Conservation (phyloP, 2,888 invertebrate species). For the Muscina levida region DNA sequence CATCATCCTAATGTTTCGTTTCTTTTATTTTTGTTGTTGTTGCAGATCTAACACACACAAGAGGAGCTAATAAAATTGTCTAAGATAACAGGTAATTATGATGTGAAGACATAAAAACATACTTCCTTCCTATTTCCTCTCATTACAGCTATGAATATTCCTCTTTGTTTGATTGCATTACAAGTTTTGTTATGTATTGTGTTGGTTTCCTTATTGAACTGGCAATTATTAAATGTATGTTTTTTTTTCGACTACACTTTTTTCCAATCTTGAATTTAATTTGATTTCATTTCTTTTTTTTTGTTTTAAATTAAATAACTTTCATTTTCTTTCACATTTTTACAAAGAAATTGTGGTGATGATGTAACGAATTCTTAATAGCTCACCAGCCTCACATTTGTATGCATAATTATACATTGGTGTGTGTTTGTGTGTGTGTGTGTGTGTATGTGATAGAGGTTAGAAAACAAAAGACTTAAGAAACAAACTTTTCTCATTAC, state of each 20-base stretch:
- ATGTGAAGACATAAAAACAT: constrained; percentile 23
- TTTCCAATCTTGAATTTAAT: background rate
- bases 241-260: background rate
- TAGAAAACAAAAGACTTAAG: constrained; percentile 37
- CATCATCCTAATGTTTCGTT: constrained; percentile 10
- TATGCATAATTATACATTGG: background rate
- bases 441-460: too few species aligned
- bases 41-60: constrained; percentile 49
- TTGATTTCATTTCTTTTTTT: constrained; percentile 9
- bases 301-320: constrained; percentile 17
- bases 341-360: constrained; percentile 23
- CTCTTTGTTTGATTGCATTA: constrained; percentile 19
- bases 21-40: constrained; percentile 41
- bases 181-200: constrained; percentile 2
- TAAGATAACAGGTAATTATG: constrained; percentile 50
- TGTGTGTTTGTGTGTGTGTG: background rate
- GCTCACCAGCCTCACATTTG: too few species aligned
- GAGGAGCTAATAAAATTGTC: constrained; percentile 36
- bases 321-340: constrained; percentile 39
- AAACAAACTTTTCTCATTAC: constrained; percentile 23
- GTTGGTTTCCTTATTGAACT: too few species aligned
- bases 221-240: too few species aligned
- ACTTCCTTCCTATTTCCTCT: constrained; percentile 62
- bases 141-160: constrained; percentile 25
- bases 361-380: constrained; percentile 36